A percentile compares a stretch with the other conserved stretches of the same genome.
Evolutionary conservation across 2,113 vertebrate species (phyloP).

Genomic region (Felis catus): DNA sequence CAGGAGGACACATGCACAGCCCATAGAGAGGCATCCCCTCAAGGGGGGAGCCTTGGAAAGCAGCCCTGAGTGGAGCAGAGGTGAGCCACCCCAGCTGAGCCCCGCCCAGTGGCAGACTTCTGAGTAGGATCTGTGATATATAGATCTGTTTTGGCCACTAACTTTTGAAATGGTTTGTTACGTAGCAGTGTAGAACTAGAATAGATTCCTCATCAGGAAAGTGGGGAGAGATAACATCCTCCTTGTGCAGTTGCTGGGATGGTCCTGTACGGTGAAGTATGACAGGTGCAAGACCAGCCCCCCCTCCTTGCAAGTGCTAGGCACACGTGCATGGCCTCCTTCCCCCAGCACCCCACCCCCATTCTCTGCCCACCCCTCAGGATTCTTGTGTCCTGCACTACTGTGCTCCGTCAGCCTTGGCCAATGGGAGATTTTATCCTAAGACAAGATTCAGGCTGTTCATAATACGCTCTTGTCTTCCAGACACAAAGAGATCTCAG

Average conservation of each 20-base stretch:
- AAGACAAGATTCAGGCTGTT: not conserved
- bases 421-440: not conserved
- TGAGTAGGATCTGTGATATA: not conserved
- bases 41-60: not conserved
- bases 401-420: not conserved
- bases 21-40: not conserved
- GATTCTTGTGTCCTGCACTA: not conserved
- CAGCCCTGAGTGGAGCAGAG: accelerated
- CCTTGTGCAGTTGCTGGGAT: not conserved
- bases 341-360: no score
- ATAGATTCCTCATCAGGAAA: not conserved
- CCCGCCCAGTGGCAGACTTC: not conserved
- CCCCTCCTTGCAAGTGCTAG: not conserved
- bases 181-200: not conserved
- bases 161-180: not conserved
- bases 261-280: not conserved
- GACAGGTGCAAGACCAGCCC: not conserved
- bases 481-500: not conserved
- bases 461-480: not conserved
- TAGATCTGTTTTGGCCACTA: not conserved
- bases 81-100: not conserved
- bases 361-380: not conserved
- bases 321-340: accelerated
- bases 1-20: not conserved
- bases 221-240: not conserved